Evolutionary conservation across 2,797 vertebrate species (phyloP), one percentile per base, ranked within the genome.

Genomic region (Pseudopleuronectes americanus): DNA sequence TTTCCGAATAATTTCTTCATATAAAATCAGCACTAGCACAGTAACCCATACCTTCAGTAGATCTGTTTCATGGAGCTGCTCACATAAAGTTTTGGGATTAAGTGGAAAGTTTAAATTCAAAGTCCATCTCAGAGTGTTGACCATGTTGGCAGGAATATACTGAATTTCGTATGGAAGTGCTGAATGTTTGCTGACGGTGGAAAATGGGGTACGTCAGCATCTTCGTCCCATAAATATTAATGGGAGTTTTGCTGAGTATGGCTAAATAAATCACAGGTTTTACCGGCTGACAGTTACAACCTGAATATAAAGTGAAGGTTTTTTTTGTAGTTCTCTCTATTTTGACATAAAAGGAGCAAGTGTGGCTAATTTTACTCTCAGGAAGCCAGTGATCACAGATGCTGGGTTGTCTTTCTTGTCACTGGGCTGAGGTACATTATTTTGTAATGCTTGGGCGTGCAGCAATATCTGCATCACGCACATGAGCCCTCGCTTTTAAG

Each of bases 211-310:
- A 69, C 47, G 64, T 80, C 69, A 64, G 70, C 74, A 62, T 80
- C 58, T 76, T 79, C 38, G 48, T n/a, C 64, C 24, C 53, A 71
- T 45, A 83, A 79, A 74, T 67, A 60, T 66, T 60, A 58, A 31
- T 1, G 8, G 5, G 14, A 13, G 53, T 64, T 80, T 77, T 63
- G 77, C 68, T 80, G 73, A 79, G 63, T 19, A 7, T 56, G 53
- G 38, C 36, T 1, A 17, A 57, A 61, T 51, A 45, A 45, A 64
- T 78, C 66, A 59, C 51, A 61, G 10, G 61, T 63, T 60, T 76
- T 65, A 70, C 53, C 58, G 49, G 36, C 26, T 64, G 56, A 57
- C 54, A 47, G 24, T 13, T 12, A 6, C 24, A 24, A 16, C 26
- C 31, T 36, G 52, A 60, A 85, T 72, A 62, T 64, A 57, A 63